Evolutionary conservation across 2,888 invertebrate species (phyloP).

Genomic region (Palloptera scutellata): DNA sequence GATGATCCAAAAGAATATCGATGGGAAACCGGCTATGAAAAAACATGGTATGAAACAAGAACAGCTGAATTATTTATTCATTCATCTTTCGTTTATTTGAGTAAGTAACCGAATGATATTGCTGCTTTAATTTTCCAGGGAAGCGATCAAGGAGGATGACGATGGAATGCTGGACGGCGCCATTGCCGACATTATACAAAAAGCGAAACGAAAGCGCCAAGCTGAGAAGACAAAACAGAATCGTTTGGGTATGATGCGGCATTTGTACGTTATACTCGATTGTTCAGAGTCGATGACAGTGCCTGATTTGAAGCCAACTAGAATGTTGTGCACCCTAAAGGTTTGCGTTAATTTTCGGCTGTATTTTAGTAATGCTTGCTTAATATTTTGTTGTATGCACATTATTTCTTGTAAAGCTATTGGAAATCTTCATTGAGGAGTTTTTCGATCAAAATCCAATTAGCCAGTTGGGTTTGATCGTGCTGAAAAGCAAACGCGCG

Average conservation of each 20-base stretch:
- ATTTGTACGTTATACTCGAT: constrained; percentile 90
- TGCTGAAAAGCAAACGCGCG: constrained; percentile 91
- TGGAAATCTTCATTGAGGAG: constrained; percentile 94
- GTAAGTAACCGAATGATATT: constrained; percentile 17
- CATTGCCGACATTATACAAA: constrained; percentile 90
- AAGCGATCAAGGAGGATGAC: constrained; percentile 95
- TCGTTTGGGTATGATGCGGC: constrained; percentile 98
- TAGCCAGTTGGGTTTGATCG: constrained; percentile 93
- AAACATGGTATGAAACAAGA: constrained; percentile 75
- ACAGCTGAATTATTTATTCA: constrained; percentile 15
- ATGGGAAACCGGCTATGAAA: constrained; percentile 95
- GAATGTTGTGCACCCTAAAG: constrained; percentile 87
- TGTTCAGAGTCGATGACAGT: constrained; percentile 94
- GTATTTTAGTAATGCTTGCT: neutral
- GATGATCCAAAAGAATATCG: constrained; percentile 89
- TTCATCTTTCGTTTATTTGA: no score
- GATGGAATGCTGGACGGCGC: constrained; percentile 90
- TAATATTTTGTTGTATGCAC: no score
- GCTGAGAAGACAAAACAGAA: constrained; percentile 75
- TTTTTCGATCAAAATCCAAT: constrained; percentile 99
- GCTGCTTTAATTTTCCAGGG: constrained; percentile 69
- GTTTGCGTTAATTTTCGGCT: constrained; percentile 64
- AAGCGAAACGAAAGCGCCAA: constrained; percentile 82
- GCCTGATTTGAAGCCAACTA: constrained; percentile 93
- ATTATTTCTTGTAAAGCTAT: constrained; percentile 69